A percentile compares a stretch with the other conserved stretches of the same genome.
Conservation (phyloP, 2,113 vertebrate species). For the Brachyhypopomus gauderio region DNA sequence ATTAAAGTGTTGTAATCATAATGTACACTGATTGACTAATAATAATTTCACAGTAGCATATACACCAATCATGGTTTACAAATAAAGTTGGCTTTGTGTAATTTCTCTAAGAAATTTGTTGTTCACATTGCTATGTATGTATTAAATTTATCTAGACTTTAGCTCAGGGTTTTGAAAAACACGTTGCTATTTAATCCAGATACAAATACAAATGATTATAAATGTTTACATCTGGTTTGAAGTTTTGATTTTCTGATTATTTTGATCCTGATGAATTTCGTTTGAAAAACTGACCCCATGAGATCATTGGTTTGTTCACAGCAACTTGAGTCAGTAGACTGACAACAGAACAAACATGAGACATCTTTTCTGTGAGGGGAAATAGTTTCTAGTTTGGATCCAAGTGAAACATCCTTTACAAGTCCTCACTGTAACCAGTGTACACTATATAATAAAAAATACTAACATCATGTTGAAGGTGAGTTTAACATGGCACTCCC, state of each 20-base stretch:
- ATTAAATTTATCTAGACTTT: too few relatives aligned
- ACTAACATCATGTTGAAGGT: constrained; percentile 7
- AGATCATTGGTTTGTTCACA: background rate
- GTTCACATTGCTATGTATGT: background rate
- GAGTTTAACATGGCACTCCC: background rate
- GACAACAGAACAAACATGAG: background rate
- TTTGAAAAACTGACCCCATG: too few relatives aligned
- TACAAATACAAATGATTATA: too few relatives aligned
- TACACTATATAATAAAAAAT: constrained; percentile 30
- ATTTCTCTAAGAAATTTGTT: background rate
- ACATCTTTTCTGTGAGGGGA: constrained; percentile 4
- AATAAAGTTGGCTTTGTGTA: too few relatives aligned
- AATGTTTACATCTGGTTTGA: background rate
- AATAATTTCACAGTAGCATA: too few relatives aligned
- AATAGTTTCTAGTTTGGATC: background rate
- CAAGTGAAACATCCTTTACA: constrained; percentile 1
- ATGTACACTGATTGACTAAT: too few relatives aligned
- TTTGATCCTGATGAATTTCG: too few relatives aligned
- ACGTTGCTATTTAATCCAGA: too few relatives aligned
- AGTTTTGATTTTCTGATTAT: background rate
- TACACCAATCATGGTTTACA: too few relatives aligned
- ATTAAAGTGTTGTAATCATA: too few relatives aligned
- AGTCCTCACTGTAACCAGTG: background rate
- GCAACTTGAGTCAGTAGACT: background rate
- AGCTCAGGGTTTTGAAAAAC: too few relatives aligned